Evolutionary conservation across 1,140 invertebrate genomes (phyloP).

Genomic region (Planococcus citri): DNA sequence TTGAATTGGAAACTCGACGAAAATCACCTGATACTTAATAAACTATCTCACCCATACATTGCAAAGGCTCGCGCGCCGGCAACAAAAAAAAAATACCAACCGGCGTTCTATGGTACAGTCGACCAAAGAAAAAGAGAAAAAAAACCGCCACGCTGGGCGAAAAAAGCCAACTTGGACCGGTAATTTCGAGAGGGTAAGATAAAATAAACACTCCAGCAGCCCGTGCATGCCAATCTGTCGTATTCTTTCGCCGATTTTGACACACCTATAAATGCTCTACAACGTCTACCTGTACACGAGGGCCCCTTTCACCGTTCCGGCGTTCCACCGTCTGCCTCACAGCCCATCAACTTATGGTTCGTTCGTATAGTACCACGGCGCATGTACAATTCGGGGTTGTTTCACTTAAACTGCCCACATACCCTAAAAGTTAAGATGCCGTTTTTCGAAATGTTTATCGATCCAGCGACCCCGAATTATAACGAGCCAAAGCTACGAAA

Average conservation of each 20-base stretch:
- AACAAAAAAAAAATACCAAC: too few species aligned
- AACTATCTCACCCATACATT: neutral
- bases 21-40: neutral
- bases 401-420: slow-evolving; percentile 9
- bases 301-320: neutral
- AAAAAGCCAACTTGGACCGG: neutral
- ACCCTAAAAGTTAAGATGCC: slow-evolving; percentile 18
- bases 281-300: neutral
- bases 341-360: neutral
- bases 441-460: slow-evolving; percentile 16
- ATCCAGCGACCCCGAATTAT: slow-evolving; percentile 1
- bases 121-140: too few species aligned
- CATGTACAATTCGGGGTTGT: neutral
- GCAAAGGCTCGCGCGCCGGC: neutral
- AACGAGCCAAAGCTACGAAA: neutral
- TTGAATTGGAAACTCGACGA: neutral
- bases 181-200: neutral
- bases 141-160: too few species aligned
- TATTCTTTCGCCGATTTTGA: slow-evolving; percentile 1
- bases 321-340: neutral
- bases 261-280: slow-evolving; percentile 9
- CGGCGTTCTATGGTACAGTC: too few species aligned
- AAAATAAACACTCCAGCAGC: slow-evolving; percentile 7
- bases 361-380: too few species aligned
- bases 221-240: slow-evolving; percentile 13